phyloP scores from a whole-genome alignment of 2,888 invertebrate species.

The Anthoptus insignis region DNA sequence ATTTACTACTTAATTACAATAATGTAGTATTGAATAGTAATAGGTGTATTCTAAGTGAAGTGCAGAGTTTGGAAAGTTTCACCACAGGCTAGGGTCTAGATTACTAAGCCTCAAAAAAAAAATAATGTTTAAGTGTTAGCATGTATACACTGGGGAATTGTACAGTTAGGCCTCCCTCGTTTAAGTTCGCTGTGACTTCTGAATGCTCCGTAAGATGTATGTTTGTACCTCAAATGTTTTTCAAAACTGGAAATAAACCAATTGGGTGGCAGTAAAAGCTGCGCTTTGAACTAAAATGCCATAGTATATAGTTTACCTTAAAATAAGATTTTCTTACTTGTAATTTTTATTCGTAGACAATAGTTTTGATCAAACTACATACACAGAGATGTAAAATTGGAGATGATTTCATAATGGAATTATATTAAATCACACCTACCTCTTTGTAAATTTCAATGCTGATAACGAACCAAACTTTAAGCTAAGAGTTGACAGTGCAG shows the following conservation, averaged over 20 bases:
- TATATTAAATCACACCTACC: conserved; percentile 84
- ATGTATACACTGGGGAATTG: conserved; percentile 85
- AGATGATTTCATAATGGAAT: conserved; percentile 78
- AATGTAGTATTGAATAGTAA: conserved; percentile 62
- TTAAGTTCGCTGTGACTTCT: conserved; percentile 84
- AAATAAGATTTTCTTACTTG: conserved; percentile 55
- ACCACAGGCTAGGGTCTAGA: conserved; percentile 82
- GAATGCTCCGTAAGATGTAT: conserved; percentile 79
- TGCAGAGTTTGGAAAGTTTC: conserved; percentile 85
- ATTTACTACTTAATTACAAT: conserved; percentile 66
- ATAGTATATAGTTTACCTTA: conserved; percentile 65
- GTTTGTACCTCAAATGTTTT: conserved; percentile 65
- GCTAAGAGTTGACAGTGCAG: conserved; percentile 67
- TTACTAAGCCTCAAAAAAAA: conserved; percentile 81
- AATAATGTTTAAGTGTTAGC: conserved; percentile 86
- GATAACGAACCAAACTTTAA: conserved; percentile 83
- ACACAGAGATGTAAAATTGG: conserved; percentile 81
- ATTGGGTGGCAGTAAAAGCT: conserved; percentile 69
- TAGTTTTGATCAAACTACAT: conserved; percentile 79
- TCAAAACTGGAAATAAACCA: conserved; percentile 72
- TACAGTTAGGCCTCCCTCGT: conserved; percentile 87
- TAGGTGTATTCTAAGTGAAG: conserved; percentile 61
- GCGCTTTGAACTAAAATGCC: conserved; percentile 75
- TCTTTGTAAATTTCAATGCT: conserved; percentile 85
- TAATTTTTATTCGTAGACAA: conserved; percentile 64